These are phyloP conservation scores for Tenthredo distinguenda DNA, from an alignment of 2,888 invertebrate species.

Conservation along the genomic window DNA sequence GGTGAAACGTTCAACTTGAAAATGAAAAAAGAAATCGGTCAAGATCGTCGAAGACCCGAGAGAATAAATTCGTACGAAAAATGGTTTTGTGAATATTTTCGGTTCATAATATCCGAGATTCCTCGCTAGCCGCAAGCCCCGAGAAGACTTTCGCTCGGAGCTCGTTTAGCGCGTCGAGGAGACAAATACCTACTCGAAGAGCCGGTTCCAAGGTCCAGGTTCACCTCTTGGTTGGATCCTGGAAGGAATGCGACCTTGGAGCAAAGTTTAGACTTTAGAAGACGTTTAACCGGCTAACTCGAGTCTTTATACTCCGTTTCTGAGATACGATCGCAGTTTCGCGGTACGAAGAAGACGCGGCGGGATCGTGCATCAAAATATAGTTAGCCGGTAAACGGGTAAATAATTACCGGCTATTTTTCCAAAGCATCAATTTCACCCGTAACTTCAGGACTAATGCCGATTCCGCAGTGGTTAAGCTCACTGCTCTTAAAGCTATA, in stretches of 20 bases:
- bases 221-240: conserved; percentile 39
- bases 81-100: neutral
- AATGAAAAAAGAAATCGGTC: neutral
- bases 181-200: conserved; percentile 52
- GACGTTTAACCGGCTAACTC: neutral
- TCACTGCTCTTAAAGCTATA: neutral
- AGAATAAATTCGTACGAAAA: neutral
- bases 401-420: neutral
- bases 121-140: neutral
- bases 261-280: conserved; percentile 59
- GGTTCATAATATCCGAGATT: neutral
- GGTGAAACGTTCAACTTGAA: neutral
- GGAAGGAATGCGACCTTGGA: conserved; percentile 61
- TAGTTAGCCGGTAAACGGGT: neutral
- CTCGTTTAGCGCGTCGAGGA: conserved; percentile 54
- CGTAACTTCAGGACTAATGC: neutral
- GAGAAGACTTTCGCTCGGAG: conserved; percentile 20
- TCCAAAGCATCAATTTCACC: neutral
- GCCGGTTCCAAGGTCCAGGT: conserved; percentile 63
- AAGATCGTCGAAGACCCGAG: too few relatives aligned
- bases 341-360: neutral
- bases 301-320: neutral
- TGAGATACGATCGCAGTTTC: neutral
- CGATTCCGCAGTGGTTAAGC: neutral
- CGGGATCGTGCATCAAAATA: neutral